Conservation (phyloP, 2,797 vertebrate genomes). For the Dermochelys coriacea region DNA sequence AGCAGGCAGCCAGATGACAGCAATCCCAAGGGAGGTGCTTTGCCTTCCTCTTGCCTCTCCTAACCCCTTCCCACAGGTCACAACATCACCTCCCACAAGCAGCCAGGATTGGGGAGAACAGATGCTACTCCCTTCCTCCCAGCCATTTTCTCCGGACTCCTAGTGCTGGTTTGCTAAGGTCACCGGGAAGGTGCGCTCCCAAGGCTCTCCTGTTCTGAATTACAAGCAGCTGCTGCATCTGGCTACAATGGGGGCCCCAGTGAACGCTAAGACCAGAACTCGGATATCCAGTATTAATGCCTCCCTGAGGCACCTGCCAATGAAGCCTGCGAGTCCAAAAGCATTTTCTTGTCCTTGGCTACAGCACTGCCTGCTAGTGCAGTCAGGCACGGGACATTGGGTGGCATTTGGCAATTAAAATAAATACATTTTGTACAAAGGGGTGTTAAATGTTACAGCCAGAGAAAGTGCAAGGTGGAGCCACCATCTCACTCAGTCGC, state of each 20-base stretch:
- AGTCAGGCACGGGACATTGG: neutral
- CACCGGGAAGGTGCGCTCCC: neutral
- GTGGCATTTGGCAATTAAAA: neutral
- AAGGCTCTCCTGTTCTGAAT: neutral
- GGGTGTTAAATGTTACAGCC: neutral
- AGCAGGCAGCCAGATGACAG: neutral
- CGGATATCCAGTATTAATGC: neutral
- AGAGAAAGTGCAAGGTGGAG: neutral
- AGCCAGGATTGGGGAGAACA: neutral
- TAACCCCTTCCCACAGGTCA: neutral
- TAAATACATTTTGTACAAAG: neutral
- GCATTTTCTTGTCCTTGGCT: neutral
- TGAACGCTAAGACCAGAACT: neutral
- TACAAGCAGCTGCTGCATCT: neutral
- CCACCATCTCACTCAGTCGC: neutral
- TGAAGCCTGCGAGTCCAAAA: neutral
- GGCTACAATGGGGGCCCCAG: neutral
- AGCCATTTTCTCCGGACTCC: neutral
- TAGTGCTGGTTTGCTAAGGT: neutral
- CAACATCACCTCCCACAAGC: too few relatives aligned
- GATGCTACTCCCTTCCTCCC: neutral
- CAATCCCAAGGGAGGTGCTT: neutral
- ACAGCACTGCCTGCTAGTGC: neutral
- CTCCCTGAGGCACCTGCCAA: neutral
- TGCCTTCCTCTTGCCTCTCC: neutral